Conservation (phyloP, 1,140 invertebrate genomes). For the Bombus superbus region DNA sequence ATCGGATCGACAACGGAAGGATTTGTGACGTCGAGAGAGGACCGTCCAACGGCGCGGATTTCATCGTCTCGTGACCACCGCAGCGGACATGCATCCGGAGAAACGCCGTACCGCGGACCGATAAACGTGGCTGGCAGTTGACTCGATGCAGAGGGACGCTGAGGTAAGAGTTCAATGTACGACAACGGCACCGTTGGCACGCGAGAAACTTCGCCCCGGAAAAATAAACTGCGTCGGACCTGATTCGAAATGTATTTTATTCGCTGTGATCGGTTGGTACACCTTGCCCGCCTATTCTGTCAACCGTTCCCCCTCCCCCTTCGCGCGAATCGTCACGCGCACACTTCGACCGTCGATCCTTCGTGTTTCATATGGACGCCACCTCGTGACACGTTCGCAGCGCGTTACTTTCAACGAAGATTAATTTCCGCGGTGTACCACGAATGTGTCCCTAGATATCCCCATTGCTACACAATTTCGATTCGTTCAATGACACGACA, state of each 20-base stretch:
- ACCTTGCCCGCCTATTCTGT: neutral
- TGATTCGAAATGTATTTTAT: neutral
- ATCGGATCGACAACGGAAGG: neutral
- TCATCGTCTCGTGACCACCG: neutral
- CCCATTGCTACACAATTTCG: neutral
- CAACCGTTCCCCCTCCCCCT: neutral
- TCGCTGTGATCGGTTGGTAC: neutral
- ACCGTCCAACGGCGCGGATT: neutral
- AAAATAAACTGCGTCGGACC: slow-evolving; percentile 32
- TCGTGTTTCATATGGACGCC: neutral
- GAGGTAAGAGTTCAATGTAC: slow-evolving; percentile 69
- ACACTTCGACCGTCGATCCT: slow-evolving; percentile 25
- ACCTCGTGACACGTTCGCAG: neutral
- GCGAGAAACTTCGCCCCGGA: slow-evolving; percentile 43
- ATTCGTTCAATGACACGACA: neutral
- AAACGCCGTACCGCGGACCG: slow-evolving; percentile 47
- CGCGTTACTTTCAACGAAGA: slow-evolving; percentile 4
- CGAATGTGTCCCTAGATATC: too few species aligned
- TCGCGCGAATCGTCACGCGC: neutral
- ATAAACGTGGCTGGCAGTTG: slow-evolving; percentile 58
- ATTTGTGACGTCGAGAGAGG: neutral
- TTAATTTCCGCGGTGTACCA: slow-evolving; percentile 7
- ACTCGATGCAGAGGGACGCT: slow-evolving; percentile 61
- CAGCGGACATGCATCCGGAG: slow-evolving; percentile 33
- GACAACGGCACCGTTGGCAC: slow-evolving; percentile 42